Percentiles rank a stretch among this genome's conserved stretches.
These are phyloP conservation scores for Argopecten irradians DNA, from an alignment of 1,140 invertebrate species.

Conservation along the genomic window DNA sequence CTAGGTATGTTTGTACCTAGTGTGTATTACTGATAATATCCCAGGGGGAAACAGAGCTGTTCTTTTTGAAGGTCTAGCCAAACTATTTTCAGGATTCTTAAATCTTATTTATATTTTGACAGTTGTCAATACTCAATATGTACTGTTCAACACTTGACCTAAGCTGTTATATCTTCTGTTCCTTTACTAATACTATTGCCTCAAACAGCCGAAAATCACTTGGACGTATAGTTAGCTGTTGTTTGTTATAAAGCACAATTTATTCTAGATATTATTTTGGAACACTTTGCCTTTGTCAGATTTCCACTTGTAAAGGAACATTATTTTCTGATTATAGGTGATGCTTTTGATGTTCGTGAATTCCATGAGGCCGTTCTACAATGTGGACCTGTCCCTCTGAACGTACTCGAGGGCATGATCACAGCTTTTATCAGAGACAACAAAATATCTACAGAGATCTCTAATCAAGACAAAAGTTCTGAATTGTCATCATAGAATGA, in stretches of 20 bases:
- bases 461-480: neutral
- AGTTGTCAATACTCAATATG: neutral
- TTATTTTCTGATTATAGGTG: conserved; percentile 31
- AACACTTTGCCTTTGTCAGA: neutral
- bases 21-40: too few relatives aligned
- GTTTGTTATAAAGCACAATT: too few relatives aligned
- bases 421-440: conserved; percentile 27
- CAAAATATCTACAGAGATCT: too few relatives aligned
- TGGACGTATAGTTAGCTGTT: too few relatives aligned
- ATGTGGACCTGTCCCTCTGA: conserved; percentile 40
- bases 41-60: too few relatives aligned
- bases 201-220: too few relatives aligned
- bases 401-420: conserved; percentile 39
- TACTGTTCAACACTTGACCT: too few relatives aligned
- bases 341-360: conserved; percentile 41
- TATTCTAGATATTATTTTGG: neutral
- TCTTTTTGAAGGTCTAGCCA: too few relatives aligned
- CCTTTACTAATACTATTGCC: too few relatives aligned
- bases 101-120: neutral
- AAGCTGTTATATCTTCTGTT: too few relatives aligned
- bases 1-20: conserved; percentile 69
- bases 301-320: neutral
- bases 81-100: neutral
- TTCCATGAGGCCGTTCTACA: conserved; percentile 42
- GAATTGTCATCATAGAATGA: neutral